Conservation (phyloP, 2,113 vertebrate genomes). For the Cavia aperea region DNA sequence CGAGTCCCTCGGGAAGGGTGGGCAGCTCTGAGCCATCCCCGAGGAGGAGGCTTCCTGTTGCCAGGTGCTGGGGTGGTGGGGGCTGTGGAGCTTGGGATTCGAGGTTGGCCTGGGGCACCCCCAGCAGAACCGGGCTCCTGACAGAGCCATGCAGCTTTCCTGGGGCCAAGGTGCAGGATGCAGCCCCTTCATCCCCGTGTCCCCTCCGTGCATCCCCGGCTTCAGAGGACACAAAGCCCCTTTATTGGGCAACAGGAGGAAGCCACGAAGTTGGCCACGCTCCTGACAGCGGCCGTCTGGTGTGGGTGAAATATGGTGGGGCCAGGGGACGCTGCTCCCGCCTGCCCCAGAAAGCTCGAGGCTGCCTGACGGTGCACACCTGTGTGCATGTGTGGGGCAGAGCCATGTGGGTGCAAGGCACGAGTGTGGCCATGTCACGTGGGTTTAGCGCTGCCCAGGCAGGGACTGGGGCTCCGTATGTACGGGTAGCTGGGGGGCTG, state of each 20-base stretch:
- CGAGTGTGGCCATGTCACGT: not conserved
- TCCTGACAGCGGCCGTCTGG: slow-evolving; percentile 66
- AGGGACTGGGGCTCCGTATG: not conserved
- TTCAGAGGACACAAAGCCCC: slow-evolving; percentile 64
- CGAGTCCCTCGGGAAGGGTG: not conserved
- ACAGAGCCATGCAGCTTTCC: slow-evolving; percentile 78
- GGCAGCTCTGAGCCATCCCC: not conserved
- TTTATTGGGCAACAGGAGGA: slow-evolving; percentile 66
- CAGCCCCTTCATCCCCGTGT: not conserved
- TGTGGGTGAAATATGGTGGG: slow-evolving; percentile 60
- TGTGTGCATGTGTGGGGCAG: rapidly evolving
- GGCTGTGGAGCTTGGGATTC: slow-evolving; percentile 40
- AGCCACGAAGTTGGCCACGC: slow-evolving; percentile 69
- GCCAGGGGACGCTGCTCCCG: not conserved
- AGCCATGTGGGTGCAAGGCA: rapidly evolving
- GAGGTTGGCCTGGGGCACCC: not conserved
- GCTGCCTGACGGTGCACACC: not conserved
- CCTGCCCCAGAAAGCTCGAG: not conserved
- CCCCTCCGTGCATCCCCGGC: slow-evolving; percentile 50
- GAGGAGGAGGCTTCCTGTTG: not conserved
- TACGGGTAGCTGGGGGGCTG: not conserved
- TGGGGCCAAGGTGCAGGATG: slow-evolving; percentile 71
- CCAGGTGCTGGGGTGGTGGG: slow-evolving; percentile 56
- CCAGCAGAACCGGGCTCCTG: slow-evolving; percentile 62
- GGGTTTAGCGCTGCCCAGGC: not conserved